Conservation (phyloP, 2,888 invertebrate genomes). For the Slavum lentiscoides region DNA sequence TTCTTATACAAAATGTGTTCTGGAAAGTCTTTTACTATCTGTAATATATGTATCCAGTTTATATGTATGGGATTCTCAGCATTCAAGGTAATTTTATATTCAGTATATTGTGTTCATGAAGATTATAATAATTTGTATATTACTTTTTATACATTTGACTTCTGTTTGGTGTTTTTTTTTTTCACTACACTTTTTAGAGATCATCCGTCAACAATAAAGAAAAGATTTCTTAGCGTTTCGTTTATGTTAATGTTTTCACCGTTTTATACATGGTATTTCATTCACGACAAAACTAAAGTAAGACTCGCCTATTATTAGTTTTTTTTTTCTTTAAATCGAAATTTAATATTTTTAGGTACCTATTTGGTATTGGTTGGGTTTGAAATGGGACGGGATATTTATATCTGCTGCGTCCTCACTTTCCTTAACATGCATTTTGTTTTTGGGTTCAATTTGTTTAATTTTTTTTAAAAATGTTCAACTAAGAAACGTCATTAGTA, state of each 20-base stretch:
- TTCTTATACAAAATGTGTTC: slow-evolving; percentile 67
- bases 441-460: slow-evolving; percentile 80
- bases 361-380: slow-evolving; percentile 73
- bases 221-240: slow-evolving; percentile 82
- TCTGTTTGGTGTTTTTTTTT: slow-evolving; percentile 41
- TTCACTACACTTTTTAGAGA: slow-evolving; percentile 67
- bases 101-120: neutral
- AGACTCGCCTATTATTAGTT: slow-evolving; percentile 9
- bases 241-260: slow-evolving; percentile 81
- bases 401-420: slow-evolving; percentile 76
- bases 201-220: slow-evolving; percentile 85
- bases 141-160: slow-evolving; percentile 4
- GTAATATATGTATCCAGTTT: slow-evolving; percentile 82
- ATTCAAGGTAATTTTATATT: slow-evolving; percentile 68
- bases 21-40: slow-evolving; percentile 77
- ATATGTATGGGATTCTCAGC: slow-evolving; percentile 80
- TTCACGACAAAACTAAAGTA: slow-evolving; percentile 62
- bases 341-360: slow-evolving; percentile 62
- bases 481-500: slow-evolving; percentile 27
- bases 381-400: slow-evolving; percentile 73
- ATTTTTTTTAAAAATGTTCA: slow-evolving; percentile 38
- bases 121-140: neutral
- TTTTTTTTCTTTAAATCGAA: slow-evolving; percentile 30
- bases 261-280: slow-evolving; percentile 73
- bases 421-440: slow-evolving; percentile 76